Percentiles rank a stretch among this genome's conserved stretches.
Conservation (phyloP, 1,140 invertebrate genomes). For the Scaptomyza hsui region DNA sequence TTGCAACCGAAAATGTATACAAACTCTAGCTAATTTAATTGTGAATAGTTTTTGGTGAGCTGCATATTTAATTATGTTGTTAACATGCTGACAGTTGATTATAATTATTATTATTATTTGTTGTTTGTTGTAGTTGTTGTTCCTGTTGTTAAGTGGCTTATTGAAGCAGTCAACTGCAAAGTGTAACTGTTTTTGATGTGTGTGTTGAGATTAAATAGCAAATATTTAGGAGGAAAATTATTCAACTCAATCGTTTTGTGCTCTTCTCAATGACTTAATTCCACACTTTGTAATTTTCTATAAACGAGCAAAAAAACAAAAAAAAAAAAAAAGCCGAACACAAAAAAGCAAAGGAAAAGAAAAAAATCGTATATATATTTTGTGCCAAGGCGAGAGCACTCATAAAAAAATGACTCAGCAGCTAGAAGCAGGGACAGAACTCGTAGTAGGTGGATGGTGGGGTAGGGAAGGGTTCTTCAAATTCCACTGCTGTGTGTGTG, state of each 20-base stretch:
- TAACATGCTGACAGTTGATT: slow-evolving; percentile 24
- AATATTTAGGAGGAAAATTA: too few relatives aligned
- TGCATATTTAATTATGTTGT: slow-evolving; percentile 78
- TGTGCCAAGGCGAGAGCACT: slow-evolving; percentile 3
- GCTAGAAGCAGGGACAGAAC: neutral
- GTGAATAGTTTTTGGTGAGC: slow-evolving; percentile 70
- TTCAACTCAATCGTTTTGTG: too few relatives aligned
- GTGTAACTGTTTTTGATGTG: slow-evolving; percentile 14
- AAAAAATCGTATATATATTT: too few relatives aligned
- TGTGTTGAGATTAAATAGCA: too few relatives aligned
- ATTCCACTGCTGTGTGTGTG: slow-evolving; percentile 13
- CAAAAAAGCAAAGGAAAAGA: too few relatives aligned
- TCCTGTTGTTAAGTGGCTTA: slow-evolving; percentile 16
- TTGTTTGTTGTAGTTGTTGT: neutral
- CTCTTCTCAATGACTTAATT: slow-evolving; percentile 28
- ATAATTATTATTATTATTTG: slow-evolving; percentile 11
- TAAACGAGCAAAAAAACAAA: slow-evolving; percentile 75
- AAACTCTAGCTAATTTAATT: slow-evolving; percentile 71
- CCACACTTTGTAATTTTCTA: slow-evolving; percentile 36
- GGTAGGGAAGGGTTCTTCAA: neutral
- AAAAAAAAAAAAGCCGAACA: slow-evolving; percentile 40
- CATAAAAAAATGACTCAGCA: slow-evolving; percentile 41
- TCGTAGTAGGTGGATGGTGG: too few relatives aligned
- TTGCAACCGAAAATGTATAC: slow-evolving; percentile 14
- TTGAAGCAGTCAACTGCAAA: slow-evolving; percentile 11